phyloP scores from a whole-genome alignment of 2,113 vertebrate genomes.

The Lophura nycthemera region DNA sequence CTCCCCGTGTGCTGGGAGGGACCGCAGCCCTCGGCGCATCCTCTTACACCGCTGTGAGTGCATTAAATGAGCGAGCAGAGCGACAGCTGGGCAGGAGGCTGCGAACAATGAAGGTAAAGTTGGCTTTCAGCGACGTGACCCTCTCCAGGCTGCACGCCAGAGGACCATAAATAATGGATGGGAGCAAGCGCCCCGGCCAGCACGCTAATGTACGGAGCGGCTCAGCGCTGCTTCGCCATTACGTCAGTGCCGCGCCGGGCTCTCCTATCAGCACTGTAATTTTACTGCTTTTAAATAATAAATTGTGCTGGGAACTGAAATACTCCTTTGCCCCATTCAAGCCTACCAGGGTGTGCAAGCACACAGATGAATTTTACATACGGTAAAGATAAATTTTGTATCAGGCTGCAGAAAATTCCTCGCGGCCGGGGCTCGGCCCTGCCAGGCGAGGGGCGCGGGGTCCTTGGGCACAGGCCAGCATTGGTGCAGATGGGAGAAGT shows the following conservation, averaged over 20 bases:
- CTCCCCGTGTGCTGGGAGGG: background rate
- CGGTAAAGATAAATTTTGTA: slow-evolving; percentile 43
- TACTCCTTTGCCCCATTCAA: slow-evolving; percentile 44
- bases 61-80: slow-evolving; percentile 29
- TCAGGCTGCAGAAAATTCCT: background rate
- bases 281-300: slow-evolving; percentile 73
- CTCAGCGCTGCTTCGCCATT: slow-evolving; percentile 58
- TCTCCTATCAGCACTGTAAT: slow-evolving; percentile 44
- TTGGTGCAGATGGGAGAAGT: slow-evolving; percentile 1
- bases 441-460: background rate
- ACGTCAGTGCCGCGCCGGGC: slow-evolving; percentile 57
- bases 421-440: background rate
- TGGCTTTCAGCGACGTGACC: slow-evolving; percentile 74
- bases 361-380: slow-evolving; percentile 52
- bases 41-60: background rate
- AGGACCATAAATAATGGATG: slow-evolving; percentile 78
- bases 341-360: slow-evolving; percentile 3
- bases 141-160: slow-evolving; percentile 71
- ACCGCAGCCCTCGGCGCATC: background rate
- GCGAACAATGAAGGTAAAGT: slow-evolving; percentile 73
- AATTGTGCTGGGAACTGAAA: slow-evolving; percentile 42
- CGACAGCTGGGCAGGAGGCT: slow-evolving; percentile 67
- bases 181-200: slow-evolving; percentile 63
- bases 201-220: slow-evolving; percentile 62
- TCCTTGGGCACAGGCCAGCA: too few species aligned